These are phyloP conservation scores for Drosophila aldrichi DNA, from an alignment of 2,888 invertebrate species.

Conservation along the genomic window DNA sequence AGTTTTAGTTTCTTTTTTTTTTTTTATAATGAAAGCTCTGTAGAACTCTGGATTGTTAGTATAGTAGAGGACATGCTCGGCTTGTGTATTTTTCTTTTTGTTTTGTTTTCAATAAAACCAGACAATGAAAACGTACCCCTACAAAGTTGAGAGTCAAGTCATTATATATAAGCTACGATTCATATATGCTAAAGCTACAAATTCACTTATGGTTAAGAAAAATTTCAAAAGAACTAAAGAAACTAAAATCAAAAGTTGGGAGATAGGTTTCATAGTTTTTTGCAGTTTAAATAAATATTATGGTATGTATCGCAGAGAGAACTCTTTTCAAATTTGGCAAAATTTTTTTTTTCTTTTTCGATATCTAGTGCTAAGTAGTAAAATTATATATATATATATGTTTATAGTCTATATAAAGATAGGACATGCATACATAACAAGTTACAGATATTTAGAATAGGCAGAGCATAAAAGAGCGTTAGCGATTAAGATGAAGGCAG, in stretches of 20 bases:
- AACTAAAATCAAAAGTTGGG: slow-evolving; percentile 37
- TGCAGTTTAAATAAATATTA: slow-evolving; percentile 42
- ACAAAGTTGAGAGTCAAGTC: slow-evolving; percentile 29
- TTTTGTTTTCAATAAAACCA: slow-evolving; percentile 85
- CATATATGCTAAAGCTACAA: slow-evolving; percentile 35
- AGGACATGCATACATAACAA: slow-evolving; percentile 73
- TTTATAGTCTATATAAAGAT: slow-evolving; percentile 36
- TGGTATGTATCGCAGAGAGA: slow-evolving; percentile 48
- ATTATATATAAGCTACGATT: slow-evolving; percentile 32
- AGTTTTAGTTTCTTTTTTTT: slow-evolving; percentile 26
- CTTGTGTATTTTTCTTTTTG: slow-evolving; percentile 60
- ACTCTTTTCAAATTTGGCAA: slow-evolving; percentile 75
- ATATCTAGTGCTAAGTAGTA: slow-evolving; percentile 12
- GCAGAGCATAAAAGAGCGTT: slow-evolving; percentile 47
- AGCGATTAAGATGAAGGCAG: slow-evolving; percentile 48
- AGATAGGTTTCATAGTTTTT: slow-evolving; percentile 32
- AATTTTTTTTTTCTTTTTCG: slow-evolving; percentile 23
- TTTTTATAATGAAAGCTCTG: slow-evolving; percentile 8
- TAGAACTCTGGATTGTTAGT: slow-evolving; percentile 35
- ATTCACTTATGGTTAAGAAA: slow-evolving; percentile 37
- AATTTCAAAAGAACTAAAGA: slow-evolving; percentile 17
- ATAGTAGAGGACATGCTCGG: slow-evolving; percentile 83
- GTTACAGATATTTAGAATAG: slow-evolving; percentile 57
- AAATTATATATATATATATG: slow-evolving; percentile 30
- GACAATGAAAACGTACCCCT: slow-evolving; percentile 78